Evolutionary conservation across 2,797 vertebrate species (phyloP).

Genomic region (Masticophis lateralis): DNA sequence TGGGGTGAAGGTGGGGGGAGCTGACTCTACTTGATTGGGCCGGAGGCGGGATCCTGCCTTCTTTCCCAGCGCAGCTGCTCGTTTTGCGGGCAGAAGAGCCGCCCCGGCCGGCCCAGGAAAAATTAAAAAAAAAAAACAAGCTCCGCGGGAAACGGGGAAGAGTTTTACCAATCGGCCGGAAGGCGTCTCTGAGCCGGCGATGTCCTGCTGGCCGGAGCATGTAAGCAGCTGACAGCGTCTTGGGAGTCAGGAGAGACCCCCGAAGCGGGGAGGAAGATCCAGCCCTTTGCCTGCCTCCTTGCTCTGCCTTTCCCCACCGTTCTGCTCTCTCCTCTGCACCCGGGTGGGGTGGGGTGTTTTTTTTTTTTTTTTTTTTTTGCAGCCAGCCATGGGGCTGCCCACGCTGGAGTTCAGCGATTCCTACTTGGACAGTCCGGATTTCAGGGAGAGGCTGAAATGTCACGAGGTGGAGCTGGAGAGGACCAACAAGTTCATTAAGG

Average conservation of each 20-base stretch:
- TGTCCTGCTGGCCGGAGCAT: constrained; percentile 33
- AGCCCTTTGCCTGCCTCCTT: not conserved
- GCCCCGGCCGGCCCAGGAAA: not conserved
- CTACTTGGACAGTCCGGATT: constrained; percentile 92
- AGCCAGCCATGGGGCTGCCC: constrained; percentile 86
- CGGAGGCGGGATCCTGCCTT: not conserved
- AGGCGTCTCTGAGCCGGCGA: constrained; percentile 15
- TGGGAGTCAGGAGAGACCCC: not conserved
- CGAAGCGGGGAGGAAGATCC: not conserved
- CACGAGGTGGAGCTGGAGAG: constrained; percentile 94
- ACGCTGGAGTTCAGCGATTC: constrained; percentile 97
- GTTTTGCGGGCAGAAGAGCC: constrained; percentile 1
- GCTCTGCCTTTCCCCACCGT: not conserved
- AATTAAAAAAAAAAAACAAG: not conserved
- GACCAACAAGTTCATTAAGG: constrained; percentile 96
- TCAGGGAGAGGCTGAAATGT: constrained; percentile 91
- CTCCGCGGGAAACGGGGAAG: constrained; percentile 25
- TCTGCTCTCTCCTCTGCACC: not conserved
- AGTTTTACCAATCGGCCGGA: constrained; percentile 32
- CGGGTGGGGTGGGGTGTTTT: not conserved
- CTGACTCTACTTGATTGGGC: not conserved
- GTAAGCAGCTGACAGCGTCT: constrained; percentile 53
- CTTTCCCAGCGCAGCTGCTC: constrained; percentile 36
- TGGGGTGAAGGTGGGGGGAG: not conserved
- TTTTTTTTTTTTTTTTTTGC: no score